These are phyloP conservation scores for Rhaphigaster nebulosa DNA, from an alignment of 2,888 invertebrate genomes.

Conservation along the genomic window DNA sequence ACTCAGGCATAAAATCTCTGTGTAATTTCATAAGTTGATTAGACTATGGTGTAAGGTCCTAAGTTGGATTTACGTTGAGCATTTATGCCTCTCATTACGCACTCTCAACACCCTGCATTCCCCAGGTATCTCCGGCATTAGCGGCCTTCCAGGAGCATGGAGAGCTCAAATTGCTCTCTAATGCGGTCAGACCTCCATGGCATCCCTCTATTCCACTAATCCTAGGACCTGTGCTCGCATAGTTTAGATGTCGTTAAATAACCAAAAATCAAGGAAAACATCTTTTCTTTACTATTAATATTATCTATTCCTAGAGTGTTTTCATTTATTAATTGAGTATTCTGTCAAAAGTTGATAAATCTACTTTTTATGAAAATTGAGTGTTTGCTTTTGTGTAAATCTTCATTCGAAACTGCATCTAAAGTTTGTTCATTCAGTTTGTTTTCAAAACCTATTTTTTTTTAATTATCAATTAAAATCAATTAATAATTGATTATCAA, in stretches of 20 bases:
- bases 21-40: neutral
- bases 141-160: neutral
- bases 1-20: neutral
- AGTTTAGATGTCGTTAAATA: too few species aligned
- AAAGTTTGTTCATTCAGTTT: too few species aligned
- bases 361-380: too few species aligned
- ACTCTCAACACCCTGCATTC: neutral
- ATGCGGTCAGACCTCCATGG: neutral
- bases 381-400: too few species aligned
- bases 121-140: neutral
- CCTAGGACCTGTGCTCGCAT: neutral
- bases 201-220: neutral
- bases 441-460: too few species aligned
- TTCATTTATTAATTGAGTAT: too few species aligned
- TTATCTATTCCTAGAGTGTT: too few species aligned
- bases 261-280: neutral
- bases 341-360: too few species aligned
- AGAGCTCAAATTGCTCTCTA: neutral
- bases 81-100: neutral
- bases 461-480: too few species aligned
- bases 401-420: too few species aligned
- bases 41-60: neutral
- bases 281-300: too few species aligned
- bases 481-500: too few species aligned
- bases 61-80: conserved; percentile 4